Evolutionary conservation across 2,888 invertebrate genomes (phyloP), one percentile per base, ranked within the genome.

Genomic region (Drosophila atripex): DNA sequence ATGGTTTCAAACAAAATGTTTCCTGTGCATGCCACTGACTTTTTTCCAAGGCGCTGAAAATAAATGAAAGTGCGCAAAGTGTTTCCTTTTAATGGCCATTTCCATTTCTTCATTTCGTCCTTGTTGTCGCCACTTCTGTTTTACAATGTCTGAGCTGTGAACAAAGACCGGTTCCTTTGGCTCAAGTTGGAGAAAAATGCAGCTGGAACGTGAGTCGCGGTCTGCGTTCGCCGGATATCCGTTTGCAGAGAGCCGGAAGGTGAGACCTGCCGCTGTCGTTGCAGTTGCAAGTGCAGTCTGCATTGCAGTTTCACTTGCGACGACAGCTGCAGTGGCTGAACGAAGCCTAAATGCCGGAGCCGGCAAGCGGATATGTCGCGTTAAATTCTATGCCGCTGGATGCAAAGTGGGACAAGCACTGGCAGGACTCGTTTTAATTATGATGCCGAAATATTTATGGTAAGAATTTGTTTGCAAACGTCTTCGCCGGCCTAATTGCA

Each of bases 291-390:
- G n/a, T 30, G 53, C 47, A 52, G 63, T 35, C 49, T 53, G 46
- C 51, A 73, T 55, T 63, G 46, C 60, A 35, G 35, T 30, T 41
- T 14, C 59, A 55, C 9, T 28, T 41, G 18, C 18, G 16, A 41
- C 18, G 18, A 57, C 59, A 47, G 56, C 71, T 55, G 73, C 79
- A 57, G 47, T 49, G 47, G 47, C 76, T 82, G 75, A 82, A 85
- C 69, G 80, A 74, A 82, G 82, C 79, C 85, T 74, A 85, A 82
- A 82, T 73, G 79, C 76, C n/a, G n/a, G n/a, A n/a, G n/a, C 78
- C 79, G 85, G 82, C 82, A 76, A 85, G 71, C 82, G 82, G 82
- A 86, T 82, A 73, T 83, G 86, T 82, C 86, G 83, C 86, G 76
- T 76, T 73, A 78, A 80, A 77, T 77, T 72, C 68, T 72, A 78